Evolutionary conservation across 2,888 invertebrate species (phyloP).

Genomic region (Cosmia trapezina): DNA sequence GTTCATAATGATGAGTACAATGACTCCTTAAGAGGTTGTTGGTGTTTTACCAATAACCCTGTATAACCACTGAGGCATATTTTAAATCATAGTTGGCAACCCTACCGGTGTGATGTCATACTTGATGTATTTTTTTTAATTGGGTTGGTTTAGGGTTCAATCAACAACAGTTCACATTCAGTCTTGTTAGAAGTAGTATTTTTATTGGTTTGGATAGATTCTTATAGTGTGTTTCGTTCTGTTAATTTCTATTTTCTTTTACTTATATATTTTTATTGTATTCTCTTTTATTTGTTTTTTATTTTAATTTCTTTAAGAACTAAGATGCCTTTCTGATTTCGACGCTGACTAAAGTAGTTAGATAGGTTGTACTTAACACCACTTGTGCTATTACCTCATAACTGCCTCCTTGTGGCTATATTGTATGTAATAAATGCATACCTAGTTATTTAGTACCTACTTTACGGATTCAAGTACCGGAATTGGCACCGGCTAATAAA

Average conservation of each 20-base stretch:
- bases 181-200: slow-evolving; percentile 50
- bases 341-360: not conserved
- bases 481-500: slow-evolving; percentile 62
- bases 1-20: no score
- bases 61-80: slow-evolving; percentile 5
- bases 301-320: not conserved
- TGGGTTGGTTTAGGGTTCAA: slow-evolving; percentile 62
- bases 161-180: slow-evolving; percentile 55
- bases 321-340: not conserved
- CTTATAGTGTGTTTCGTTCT: slow-evolving; percentile 24
- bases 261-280: slow-evolving; percentile 15
- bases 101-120: slow-evolving; percentile 64
- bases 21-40: no score
- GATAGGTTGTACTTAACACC: slow-evolving; percentile 1
- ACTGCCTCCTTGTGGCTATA: slow-evolving; percentile 13
- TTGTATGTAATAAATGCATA: slow-evolving; percentile 30
- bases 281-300: not conserved
- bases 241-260: slow-evolving; percentile 18
- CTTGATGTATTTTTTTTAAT: slow-evolving; percentile 60
- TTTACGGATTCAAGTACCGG: slow-evolving; percentile 52
- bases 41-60: no score
- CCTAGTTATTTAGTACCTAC: slow-evolving; percentile 42
- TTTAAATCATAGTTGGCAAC: slow-evolving; percentile 54
- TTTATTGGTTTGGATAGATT: slow-evolving; percentile 33
- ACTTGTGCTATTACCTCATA: slow-evolving; percentile 24